Evolutionary conservation across 2,113 vertebrate species (phyloP), one percentile per base, ranked within the genome.

Genomic region (Gymnorhina tibicen): DNA sequence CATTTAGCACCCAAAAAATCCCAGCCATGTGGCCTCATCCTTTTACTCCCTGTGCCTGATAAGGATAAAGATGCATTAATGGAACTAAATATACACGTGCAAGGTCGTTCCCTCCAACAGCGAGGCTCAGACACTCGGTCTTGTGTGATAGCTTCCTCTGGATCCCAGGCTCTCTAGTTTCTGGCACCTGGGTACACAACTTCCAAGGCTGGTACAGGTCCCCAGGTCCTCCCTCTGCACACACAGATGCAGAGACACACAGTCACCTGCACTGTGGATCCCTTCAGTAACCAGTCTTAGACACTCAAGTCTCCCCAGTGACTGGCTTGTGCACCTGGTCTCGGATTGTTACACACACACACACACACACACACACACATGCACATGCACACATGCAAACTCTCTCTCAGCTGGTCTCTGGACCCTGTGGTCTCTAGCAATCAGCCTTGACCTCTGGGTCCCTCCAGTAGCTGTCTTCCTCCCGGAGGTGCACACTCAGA

Each of bases 91-190:
- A 16, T 7, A 23, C 6, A 24, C 14, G 18, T 19, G 11, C 17
- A 66, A 50, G 50, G 21, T 20, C 3, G 3, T 26, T 72, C 4
- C 13, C 52, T 58, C 7, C 42, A 35, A 8, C 23, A 86, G 15
- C 1, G 0, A 8, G 59, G 41, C 39, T 74, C 44, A 83, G 49
- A 53, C 39, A 44, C 26, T 22, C 0, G 0, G 3, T 55, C 19
- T 66, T 66, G 26, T 12, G 21, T 19, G 49, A 44, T 18, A 46
- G 6, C 26, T 72, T 50, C 33, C 16, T 14, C 33, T 50, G 49
- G 7, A 75, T 42, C 50, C 18, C 30, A 67, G 46, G 41, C 10
- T 60, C 32, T 21, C n/a, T 53, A 33, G 4, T 19, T 81, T 27
- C 35, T 86, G 72, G 9, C 19, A 62, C 15, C 14, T 50, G 35